Evolutionary conservation across 2,888 invertebrate genomes (phyloP).

Genomic region (Ctena decussata): DNA sequence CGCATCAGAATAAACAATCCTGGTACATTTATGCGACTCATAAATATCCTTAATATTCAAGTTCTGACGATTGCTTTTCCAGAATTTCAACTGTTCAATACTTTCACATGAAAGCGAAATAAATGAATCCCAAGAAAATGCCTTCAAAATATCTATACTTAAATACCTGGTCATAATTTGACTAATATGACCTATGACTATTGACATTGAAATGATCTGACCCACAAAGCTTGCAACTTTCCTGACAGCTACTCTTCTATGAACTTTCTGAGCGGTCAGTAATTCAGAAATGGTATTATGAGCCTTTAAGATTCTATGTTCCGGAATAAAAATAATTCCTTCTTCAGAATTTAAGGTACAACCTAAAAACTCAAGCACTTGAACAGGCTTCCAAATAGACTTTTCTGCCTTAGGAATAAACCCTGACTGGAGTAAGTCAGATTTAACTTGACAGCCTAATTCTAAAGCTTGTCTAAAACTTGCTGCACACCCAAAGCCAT

Average conservation of each 20-base stretch:
- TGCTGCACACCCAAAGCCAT: slow-evolving; percentile 40
- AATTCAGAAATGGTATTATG: neutral
- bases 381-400: slow-evolving; percentile 28
- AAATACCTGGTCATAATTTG: slow-evolving; percentile 64
- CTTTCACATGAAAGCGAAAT: slow-evolving; percentile 29
- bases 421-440: slow-evolving; percentile 37
- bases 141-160: slow-evolving; percentile 43
- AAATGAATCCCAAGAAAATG: slow-evolving; percentile 30
- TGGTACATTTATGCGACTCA: neutral
- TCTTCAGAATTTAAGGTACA: slow-evolving; percentile 23
- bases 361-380: slow-evolving; percentile 33
- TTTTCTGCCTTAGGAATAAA: slow-evolving; percentile 45
- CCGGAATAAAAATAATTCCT: slow-evolving; percentile 24
- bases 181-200: slow-evolving; percentile 55
- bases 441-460: too few relatives aligned
- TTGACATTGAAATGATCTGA: slow-evolving; percentile 62
- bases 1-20: slow-evolving; percentile 33
- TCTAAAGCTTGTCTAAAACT: too few relatives aligned
- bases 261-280: neutral
- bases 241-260: slow-evolving; percentile 21
- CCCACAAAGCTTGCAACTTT: slow-evolving; percentile 58
- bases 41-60: slow-evolving; percentile 10
- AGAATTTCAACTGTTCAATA: too few relatives aligned
- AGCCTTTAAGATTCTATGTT: slow-evolving; percentile 2
- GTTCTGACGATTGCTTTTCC: neutral